A percentile compares a stretch with the other conserved stretches of the same genome.
Conservation (phyloP, 2,797 vertebrate species). For the Sebastes glaucus region DNA sequence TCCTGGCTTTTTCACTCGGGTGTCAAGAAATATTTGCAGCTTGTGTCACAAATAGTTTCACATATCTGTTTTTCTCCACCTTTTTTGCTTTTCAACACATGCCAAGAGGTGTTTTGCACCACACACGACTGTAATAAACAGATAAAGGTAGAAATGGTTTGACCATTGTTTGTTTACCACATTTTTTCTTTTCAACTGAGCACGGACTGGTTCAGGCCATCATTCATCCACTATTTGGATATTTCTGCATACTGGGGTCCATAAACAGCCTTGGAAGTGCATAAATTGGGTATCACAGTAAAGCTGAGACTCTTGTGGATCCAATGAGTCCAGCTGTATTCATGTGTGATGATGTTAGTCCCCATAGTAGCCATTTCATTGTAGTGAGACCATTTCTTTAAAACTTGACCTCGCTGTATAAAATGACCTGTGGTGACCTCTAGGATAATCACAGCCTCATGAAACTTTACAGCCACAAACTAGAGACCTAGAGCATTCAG, state of each 20-base stretch:
- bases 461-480: too few relatives aligned
- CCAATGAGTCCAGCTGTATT: too few relatives aligned
- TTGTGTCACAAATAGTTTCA: constrained; percentile 31
- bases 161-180: not conserved
- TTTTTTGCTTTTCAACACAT: not conserved
- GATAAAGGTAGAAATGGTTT: not conserved
- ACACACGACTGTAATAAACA: not conserved
- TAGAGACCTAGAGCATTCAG: too few relatives aligned
- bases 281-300: too few relatives aligned
- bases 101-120: not conserved
- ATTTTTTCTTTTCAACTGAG: not conserved
- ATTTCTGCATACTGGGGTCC: too few relatives aligned
- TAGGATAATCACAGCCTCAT: too few relatives aligned
- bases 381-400: fast-evolving
- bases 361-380: too few relatives aligned
- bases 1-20: not conserved
- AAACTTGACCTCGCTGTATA: too few relatives aligned
- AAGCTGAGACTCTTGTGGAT: too few relatives aligned
- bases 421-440: too few relatives aligned
- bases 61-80: not conserved
- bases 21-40: constrained; percentile 34
- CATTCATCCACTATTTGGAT: not conserved
- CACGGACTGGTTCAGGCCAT: not conserved
- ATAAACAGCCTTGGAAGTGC: too few relatives aligned
- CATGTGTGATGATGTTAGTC: too few relatives aligned